A percentile compares a stretch with the other conserved stretches of the same genome.
These are phyloP conservation scores for Hirtodrosophila confusa DNA, from an alignment of 2,888 invertebrate species.

Conservation along the genomic window DNA sequence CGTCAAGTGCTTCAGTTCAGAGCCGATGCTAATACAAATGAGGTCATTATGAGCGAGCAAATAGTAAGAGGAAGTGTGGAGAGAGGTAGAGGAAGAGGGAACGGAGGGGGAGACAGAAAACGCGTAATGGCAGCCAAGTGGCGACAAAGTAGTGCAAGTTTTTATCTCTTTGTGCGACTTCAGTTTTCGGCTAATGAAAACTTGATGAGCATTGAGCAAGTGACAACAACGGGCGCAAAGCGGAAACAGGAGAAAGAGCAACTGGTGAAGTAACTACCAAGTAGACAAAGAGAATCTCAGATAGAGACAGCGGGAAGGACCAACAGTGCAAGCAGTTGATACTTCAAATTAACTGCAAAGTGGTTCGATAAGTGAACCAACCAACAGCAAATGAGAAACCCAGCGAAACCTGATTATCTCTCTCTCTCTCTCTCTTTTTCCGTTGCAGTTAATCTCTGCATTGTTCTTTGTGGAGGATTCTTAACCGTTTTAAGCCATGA, in stretches of 20 bases:
- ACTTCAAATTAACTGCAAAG: conserved; percentile 40
- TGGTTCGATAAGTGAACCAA: conserved; percentile 12
- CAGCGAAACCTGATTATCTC: neutral
- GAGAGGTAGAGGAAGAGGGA: neutral
- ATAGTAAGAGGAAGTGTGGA: neutral
- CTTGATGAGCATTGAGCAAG: conserved; percentile 72
- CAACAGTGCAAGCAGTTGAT: conserved; percentile 3
- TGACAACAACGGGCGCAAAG: conserved; percentile 25
- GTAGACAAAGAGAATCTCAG: neutral
- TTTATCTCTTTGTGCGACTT: conserved; percentile 51
- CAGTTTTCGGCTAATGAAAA: conserved; percentile 67
- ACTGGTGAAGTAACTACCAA: conserved; percentile 14
- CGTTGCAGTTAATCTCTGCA: neutral
- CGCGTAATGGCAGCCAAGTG: conserved; percentile 68
- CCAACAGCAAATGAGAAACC: too few species aligned
- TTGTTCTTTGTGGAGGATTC: neutral
- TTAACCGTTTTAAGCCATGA: too few species aligned
- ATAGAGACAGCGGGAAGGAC: neutral
- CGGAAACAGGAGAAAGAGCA: conserved; percentile 14
- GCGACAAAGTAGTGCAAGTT: conserved; percentile 75
- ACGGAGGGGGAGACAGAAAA: neutral
- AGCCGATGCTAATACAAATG: conserved; percentile 77
- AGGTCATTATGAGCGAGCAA: conserved; percentile 68
- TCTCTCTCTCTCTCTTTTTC: too few species aligned
- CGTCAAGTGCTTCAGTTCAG: conserved; percentile 66